Percentiles rank a stretch among this genome's conserved stretches.
These are phyloP conservation scores for Epinephelus moara DNA, from an alignment of 2,113 vertebrate species.

Conservation along the genomic window DNA sequence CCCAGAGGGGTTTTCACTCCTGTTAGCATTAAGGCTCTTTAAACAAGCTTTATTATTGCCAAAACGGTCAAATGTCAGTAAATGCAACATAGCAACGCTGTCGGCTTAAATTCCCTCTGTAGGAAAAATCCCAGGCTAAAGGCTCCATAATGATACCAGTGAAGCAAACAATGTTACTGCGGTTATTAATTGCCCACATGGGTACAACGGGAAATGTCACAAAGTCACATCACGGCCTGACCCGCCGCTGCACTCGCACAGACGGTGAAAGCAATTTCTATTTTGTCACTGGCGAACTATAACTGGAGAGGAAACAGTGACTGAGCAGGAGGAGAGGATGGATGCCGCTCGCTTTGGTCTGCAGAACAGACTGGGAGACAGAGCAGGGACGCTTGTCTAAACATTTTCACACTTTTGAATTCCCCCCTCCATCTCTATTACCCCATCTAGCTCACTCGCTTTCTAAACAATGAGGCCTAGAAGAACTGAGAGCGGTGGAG, in stretches of 20 bases:
- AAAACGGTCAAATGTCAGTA: not conserved
- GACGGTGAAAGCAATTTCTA: slow-evolving; percentile 48
- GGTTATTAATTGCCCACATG: slow-evolving; percentile 65
- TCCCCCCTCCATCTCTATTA: not conserved
- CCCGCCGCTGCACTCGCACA: slow-evolving; percentile 41
- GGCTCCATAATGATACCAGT: slow-evolving; percentile 36
- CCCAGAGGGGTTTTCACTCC: not conserved
- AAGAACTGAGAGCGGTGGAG: slow-evolving; percentile 39
- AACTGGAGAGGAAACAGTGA: slow-evolving; percentile 47
- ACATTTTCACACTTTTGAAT: slow-evolving; percentile 64
- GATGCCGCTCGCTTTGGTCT: not conserved
- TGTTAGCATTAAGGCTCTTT: not conserved
- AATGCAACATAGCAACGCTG: not conserved
- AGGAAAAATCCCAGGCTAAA: not conserved
- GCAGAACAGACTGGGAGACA: slow-evolving; percentile 21
- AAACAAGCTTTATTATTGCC: not conserved
- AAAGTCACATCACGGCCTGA: slow-evolving; percentile 36
- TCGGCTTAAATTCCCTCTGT: not conserved
- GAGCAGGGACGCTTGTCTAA: slow-evolving; percentile 44
- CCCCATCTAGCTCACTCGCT: slow-evolving; percentile 8
- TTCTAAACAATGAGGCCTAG: slow-evolving; percentile 70
- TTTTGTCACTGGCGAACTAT: slow-evolving; percentile 45
- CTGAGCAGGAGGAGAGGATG: not conserved
- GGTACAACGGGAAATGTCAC: slow-evolving; percentile 63
- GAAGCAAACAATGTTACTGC: slow-evolving; percentile 48